Conservation (phyloP, 2,888 invertebrate genomes). For the Drosophila mercatorum region DNA sequence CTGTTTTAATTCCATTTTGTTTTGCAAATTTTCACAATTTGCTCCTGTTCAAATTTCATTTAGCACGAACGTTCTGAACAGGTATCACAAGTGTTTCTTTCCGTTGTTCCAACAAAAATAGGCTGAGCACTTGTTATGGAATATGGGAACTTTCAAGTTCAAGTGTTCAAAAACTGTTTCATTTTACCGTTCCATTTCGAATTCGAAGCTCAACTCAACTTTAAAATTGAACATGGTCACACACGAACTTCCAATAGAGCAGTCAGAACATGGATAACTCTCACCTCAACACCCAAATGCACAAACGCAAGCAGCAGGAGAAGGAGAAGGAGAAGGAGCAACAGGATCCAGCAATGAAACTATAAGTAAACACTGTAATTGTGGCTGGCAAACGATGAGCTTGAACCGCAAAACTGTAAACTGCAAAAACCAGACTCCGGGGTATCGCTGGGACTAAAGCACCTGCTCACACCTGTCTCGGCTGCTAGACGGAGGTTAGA, state of each 20-base stretch:
- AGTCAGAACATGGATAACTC: slow-evolving; percentile 22
- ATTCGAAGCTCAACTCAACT: background rate
- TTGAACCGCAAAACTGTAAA: slow-evolving; percentile 50
- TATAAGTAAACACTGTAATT: slow-evolving; percentile 59
- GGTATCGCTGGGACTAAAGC: slow-evolving; percentile 1
- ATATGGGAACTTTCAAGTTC: background rate
- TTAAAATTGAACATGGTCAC: slow-evolving; percentile 7
- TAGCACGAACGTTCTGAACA: no score
- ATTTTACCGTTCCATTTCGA: background rate
- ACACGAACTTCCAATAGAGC: slow-evolving; percentile 16
- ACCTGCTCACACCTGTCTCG: slow-evolving; percentile 43
- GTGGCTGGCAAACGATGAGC: slow-evolving; percentile 48
- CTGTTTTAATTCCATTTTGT: background rate
- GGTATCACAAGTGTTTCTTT: background rate
- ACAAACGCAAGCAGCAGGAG: background rate
- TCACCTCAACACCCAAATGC: slow-evolving; percentile 14
- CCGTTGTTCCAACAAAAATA: background rate
- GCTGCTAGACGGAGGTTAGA: slow-evolving; percentile 14
- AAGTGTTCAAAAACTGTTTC: background rate
- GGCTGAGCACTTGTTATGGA: background rate
- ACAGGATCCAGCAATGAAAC: slow-evolving; percentile 41
- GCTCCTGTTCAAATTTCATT: no score
- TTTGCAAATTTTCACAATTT: no score
- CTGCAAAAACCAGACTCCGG: slow-evolving; percentile 20
- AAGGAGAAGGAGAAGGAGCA: background rate